phyloP scores from a whole-genome alignment of 1,140 invertebrate genomes.

The Trichonephila clavipes region DNA sequence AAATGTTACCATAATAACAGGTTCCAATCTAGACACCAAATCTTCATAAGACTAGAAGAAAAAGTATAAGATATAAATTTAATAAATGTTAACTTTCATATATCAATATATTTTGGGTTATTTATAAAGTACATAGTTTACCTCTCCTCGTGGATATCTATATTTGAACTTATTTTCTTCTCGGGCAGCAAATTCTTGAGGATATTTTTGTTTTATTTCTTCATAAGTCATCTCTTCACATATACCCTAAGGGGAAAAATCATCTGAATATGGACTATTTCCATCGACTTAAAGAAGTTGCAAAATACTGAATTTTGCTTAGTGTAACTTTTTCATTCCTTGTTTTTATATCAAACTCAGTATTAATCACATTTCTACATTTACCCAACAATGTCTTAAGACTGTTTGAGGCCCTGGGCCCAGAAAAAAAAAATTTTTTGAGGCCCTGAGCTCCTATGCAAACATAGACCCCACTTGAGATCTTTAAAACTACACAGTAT shows the following conservation, averaged over 20 bases:
- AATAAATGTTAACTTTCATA: not conserved
- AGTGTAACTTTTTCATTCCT: too few species aligned
- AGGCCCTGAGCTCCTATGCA: too few species aligned
- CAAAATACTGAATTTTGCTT: too few species aligned
- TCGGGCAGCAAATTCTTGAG: conserved; percentile 96
- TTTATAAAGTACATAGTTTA: conserved; percentile 69
- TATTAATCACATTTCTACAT: too few species aligned
- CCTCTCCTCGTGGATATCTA: conserved; percentile 97
- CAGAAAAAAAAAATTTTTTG: too few species aligned
- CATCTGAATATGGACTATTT: too few species aligned
- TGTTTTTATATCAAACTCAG: too few species aligned
- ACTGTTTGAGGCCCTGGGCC: too few species aligned
- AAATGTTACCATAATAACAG: conserved; percentile 92
- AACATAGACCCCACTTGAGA: too few species aligned
- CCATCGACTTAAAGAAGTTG: too few species aligned
- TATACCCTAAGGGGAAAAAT: conserved; percentile 84
- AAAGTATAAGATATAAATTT: conserved; percentile 28
- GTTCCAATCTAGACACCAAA: conserved; percentile 95
- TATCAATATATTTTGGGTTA: not conserved
- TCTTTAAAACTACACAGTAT: too few species aligned
- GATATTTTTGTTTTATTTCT: conserved; percentile 96
- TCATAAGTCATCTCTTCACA: conserved; percentile 99
- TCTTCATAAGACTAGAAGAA: conserved; percentile 95
- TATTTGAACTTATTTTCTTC: conserved; percentile 99
- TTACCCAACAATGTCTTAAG: too few species aligned